Evolutionary conservation across 2,113 vertebrate species (phyloP).

Genomic region (Puntigrus tetrazona): DNA sequence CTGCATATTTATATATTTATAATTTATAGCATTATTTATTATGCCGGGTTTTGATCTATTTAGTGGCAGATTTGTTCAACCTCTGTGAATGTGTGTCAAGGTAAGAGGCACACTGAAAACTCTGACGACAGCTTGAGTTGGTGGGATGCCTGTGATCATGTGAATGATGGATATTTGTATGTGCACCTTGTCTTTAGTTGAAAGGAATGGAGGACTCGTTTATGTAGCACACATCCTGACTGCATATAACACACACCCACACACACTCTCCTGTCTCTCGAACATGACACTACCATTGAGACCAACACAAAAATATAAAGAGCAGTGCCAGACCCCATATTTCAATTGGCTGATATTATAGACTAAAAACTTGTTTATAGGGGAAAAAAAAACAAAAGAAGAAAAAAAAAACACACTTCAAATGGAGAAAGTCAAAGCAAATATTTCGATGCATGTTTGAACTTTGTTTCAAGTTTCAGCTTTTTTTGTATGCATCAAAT

Average conservation of each 20-base stretch:
- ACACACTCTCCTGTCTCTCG: constrained; percentile 16
- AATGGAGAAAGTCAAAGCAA: neutral
- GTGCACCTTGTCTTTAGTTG: constrained; percentile 63
- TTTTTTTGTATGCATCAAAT: neutral
- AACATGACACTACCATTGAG: constrained; percentile 26
- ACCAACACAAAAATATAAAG: constrained; percentile 17
- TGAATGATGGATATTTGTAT: constrained; percentile 64
- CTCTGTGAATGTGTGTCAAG: constrained; percentile 33
- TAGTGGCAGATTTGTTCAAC: constrained; percentile 15
- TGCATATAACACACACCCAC: constrained; percentile 42
- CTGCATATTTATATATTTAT: neutral
- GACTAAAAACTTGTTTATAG: neutral
- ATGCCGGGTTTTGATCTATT: neutral
- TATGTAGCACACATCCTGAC: constrained; percentile 53
- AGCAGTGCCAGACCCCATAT: constrained; percentile 7
- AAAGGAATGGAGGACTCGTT: constrained; percentile 59
- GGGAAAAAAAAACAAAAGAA: neutral
- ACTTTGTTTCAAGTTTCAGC: neutral
- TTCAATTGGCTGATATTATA: neutral
- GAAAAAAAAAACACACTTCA: neutral
- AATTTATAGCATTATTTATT: constrained; percentile 7
- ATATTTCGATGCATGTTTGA: neutral
- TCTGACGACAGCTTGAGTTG: constrained; percentile 39
- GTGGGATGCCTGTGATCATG: constrained; percentile 56
- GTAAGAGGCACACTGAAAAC: constrained; percentile 15